Base-by-base conservation (phyloP, 2,888 invertebrate genomes). In the Cancer borealis region DNA sequence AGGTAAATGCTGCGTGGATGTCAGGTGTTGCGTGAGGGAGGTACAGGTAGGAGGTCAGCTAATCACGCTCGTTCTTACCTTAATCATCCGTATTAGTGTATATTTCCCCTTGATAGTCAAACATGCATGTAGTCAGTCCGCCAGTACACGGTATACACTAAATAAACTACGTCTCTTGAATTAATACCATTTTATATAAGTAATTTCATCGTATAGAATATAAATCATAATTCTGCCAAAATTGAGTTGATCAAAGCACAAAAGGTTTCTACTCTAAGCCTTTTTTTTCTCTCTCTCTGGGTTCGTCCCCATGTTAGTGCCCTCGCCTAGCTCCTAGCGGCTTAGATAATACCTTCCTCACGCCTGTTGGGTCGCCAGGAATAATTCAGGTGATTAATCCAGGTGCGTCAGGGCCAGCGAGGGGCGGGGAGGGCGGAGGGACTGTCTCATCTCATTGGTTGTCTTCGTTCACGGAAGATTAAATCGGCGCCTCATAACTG, bases 1-100 rank as follows among this genome's bases (percentile, higher is more conserved):
- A 84, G 84, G 84, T 84, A 84, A 84, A 84, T 84, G 84, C 39
- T 84, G 84, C 84, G 73, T 84, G 84, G 84, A 30, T 84, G 84
- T 30, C 84, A 10, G 84, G 84, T 84, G 84, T 39, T 84, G 84
- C 84, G 84, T 84, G 84, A 30, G 39, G 30, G 3, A 84, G 84
- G 84, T 30, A 39, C 84, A 84, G 84, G 84, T 84, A 84, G 84
- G 84, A 84, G 17, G 14, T n/a, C 73, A 30, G 30, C 6, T 39
- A 30, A 84, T 66, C n/a, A 66, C 21, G 12, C 66, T 66, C 17
- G 21, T 66, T 66, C 21, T 66, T 21, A 66, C 66, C 66, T 14
- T 66, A 66, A 66, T 66, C n/a, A 66, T 66, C 21, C 17, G 66
- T 66, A 84, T 84, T 30, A 84, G 84, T 39, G 12, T 2, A 1